phyloP scores from a whole-genome alignment of 2,888 invertebrate species.

The Encarsia formosa region DNA sequence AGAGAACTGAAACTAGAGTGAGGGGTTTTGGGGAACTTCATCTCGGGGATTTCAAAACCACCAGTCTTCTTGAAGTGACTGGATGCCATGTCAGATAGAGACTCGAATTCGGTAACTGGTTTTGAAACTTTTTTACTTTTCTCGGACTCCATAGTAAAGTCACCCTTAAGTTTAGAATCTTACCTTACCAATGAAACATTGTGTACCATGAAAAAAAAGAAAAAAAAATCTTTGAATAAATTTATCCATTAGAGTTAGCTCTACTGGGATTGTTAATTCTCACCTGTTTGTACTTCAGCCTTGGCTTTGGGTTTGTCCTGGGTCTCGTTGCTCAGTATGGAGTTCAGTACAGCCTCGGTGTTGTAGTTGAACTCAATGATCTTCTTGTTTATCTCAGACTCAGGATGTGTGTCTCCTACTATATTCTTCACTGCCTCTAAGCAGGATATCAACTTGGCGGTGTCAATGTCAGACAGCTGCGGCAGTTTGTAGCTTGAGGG shows the following conservation, averaged over 20 bases:
- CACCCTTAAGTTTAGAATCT: constrained; percentile 39
- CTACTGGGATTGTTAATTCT: constrained; percentile 4
- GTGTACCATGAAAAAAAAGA: constrained; percentile 39
- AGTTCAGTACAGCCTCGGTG: constrained; percentile 68
- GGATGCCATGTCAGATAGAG: constrained; percentile 8
- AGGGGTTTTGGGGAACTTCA: no score
- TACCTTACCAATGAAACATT: constrained; percentile 46
- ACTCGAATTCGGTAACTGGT: neutral
- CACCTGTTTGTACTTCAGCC: constrained; percentile 15
- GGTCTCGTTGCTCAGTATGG: constrained; percentile 60
- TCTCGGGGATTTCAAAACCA: neutral
- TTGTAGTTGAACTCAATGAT: constrained; percentile 71
- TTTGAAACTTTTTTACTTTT: no score
- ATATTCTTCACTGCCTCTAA: constrained; percentile 77
- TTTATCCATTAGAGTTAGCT: constrained; percentile 2
- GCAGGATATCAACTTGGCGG: constrained; percentile 75
- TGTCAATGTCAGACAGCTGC: constrained; percentile 63
- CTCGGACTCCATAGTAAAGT: no score
- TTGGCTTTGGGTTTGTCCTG: neutral
- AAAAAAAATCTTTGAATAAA: constrained; percentile 33
- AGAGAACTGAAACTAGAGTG: constrained; percentile 40
- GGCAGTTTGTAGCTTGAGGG: constrained; percentile 51
- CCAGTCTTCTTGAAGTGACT: no score
- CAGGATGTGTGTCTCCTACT: constrained; percentile 72
- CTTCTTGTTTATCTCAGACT: constrained; percentile 67